Conservation (phyloP, 2,113 vertebrate species). For the Polypterus senegalus region DNA sequence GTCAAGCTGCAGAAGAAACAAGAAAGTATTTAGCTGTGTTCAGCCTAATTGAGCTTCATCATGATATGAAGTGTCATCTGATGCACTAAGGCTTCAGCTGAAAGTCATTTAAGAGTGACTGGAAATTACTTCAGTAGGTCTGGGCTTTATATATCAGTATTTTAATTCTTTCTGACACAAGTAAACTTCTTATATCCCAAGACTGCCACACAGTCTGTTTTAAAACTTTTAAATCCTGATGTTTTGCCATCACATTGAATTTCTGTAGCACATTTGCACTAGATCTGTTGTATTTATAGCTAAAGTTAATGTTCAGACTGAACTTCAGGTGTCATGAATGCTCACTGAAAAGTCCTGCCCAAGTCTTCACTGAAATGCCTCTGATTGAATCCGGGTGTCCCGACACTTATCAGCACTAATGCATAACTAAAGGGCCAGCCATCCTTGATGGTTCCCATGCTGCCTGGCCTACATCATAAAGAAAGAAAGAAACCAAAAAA, state of each 20-base stretch:
- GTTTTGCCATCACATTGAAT: slow-evolving; percentile 22
- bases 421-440: no score
- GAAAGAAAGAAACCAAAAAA: background rate
- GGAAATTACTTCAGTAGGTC: slow-evolving; percentile 2
- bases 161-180: slow-evolving; percentile 22
- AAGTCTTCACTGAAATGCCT: no score
- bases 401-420: no score
- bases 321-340: no score
- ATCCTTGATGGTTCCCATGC: background rate
- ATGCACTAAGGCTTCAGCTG: background rate
- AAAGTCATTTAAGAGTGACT: slow-evolving; percentile 2
- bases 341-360: no score
- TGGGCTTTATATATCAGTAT: background rate
- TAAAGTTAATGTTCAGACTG: background rate
- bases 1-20: background rate
- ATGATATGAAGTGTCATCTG: slow-evolving; percentile 8
- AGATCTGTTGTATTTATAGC: slow-evolving; percentile 5
- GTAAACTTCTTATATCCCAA: slow-evolving; percentile 4
- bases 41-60: slow-evolving; percentile 11
- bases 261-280: slow-evolving; percentile 28
- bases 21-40: background rate
- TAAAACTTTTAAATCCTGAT: slow-evolving; percentile 25
- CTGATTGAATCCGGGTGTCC: no score
- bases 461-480: background rate
- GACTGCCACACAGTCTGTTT: slow-evolving; percentile 41